Percentiles rank a stretch among this genome's conserved stretches.
Evolutionary conservation across 2,797 vertebrate species (phyloP).

Genomic region (Channallabes apus): DNA sequence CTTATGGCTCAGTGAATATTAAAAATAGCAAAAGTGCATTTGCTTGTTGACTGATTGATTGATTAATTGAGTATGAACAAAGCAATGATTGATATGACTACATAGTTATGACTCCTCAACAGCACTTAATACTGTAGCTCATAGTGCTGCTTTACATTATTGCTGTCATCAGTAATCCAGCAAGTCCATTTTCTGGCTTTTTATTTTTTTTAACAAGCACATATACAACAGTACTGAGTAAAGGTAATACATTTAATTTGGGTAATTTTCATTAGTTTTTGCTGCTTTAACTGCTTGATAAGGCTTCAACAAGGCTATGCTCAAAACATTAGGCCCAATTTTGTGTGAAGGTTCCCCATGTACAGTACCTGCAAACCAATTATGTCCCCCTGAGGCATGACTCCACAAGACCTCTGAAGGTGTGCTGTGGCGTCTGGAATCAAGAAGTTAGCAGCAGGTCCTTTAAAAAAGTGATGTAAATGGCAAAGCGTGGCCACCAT

Average conservation of each 20-base stretch:
- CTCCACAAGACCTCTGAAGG: too few species aligned
- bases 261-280: not conserved
- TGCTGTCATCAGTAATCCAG: not conserved
- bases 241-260: not conserved
- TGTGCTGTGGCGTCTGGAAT: too few species aligned
- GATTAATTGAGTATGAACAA: slow-evolving; percentile 9
- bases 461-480: too few species aligned
- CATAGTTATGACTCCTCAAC: not conserved
- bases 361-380: too few species aligned
- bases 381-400: too few species aligned
- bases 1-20: not conserved
- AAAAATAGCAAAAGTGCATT: slow-evolving; percentile 19
- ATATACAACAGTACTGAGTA: not conserved
- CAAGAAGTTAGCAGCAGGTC: too few species aligned
- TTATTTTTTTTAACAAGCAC: not conserved
- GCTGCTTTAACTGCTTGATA: not conserved
- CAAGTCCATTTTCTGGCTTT: not conserved
- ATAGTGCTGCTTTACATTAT: not conserved
- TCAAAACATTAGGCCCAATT: too few species aligned
- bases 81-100: not conserved
- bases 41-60: not conserved
- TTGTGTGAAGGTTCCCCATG: too few species aligned
- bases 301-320: not conserved
- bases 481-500: too few species aligned
- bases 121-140: not conserved